Conservation (phyloP, 1,140 invertebrate species). For the Neocloeon triangulifer region DNA sequence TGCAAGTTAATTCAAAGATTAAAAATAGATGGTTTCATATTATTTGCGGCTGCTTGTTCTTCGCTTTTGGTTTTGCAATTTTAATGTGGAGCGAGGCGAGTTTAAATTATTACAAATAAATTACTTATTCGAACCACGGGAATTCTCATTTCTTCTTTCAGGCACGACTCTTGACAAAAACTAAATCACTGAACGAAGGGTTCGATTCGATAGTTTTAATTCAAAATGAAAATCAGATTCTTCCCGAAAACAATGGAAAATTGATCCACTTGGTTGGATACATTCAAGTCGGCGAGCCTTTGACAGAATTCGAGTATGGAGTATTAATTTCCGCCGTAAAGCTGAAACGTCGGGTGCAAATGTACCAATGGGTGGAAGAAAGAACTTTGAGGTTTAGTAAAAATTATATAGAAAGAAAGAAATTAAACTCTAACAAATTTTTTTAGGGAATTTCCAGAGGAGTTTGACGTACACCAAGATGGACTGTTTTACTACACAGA, state of each 20-base stretch:
- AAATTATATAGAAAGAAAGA: slow-evolving; percentile 6
- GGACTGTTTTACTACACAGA: slow-evolving; percentile 57
- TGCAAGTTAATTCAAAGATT: too few relatives aligned
- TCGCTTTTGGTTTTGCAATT: too few relatives aligned
- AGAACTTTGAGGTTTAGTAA: slow-evolving; percentile 21
- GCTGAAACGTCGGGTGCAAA: slow-evolving; percentile 53
- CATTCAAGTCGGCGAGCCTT: slow-evolving; percentile 46
- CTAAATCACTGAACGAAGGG: slow-evolving; percentile 44
- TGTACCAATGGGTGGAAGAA: slow-evolving; percentile 83
- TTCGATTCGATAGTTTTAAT: slow-evolving; percentile 31
- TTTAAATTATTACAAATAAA: too few relatives aligned
- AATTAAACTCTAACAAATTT: slow-evolving; percentile 12
- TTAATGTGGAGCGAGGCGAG: too few relatives aligned
- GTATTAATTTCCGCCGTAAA: slow-evolving; percentile 50
- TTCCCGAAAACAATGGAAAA: slow-evolving; percentile 40
- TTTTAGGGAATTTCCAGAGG: too few relatives aligned
- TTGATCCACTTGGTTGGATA: slow-evolving; percentile 53
- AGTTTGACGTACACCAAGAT: too few relatives aligned
- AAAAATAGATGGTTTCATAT: too few relatives aligned
- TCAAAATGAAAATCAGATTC: slow-evolving; percentile 24
- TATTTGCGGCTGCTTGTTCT: too few relatives aligned
- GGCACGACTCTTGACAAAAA: too few relatives aligned
- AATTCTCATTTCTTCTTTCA: too few relatives aligned
- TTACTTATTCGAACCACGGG: too few relatives aligned
- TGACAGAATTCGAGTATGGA: slow-evolving; percentile 58